Evolutionary conservation across 2,888 invertebrate genomes (phyloP).

Genomic region (Eustalomyia histrio): DNA sequence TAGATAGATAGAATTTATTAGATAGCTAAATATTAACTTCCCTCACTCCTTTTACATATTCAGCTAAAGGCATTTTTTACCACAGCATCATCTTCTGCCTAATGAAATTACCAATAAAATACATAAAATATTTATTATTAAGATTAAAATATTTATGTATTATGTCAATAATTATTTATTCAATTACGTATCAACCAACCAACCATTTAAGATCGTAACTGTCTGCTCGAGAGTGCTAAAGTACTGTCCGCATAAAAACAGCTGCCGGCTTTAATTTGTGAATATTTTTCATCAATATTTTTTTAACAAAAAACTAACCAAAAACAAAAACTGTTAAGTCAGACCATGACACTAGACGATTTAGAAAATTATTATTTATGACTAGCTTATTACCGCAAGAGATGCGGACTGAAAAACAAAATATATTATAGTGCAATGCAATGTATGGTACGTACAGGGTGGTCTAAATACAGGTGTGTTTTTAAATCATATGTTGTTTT

Average conservation of each 20-base stretch:
- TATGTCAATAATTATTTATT: constrained; percentile 62
- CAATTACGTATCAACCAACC: constrained; percentile 55
- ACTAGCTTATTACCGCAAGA: constrained; percentile 33
- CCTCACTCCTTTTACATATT: too few relatives aligned
- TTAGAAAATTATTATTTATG: constrained; percentile 60
- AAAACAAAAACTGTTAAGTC: constrained; percentile 46
- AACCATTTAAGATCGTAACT: constrained; percentile 50
- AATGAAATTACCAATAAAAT: too few relatives aligned
- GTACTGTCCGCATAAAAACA: constrained; percentile 25
- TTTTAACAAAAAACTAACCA: constrained; percentile 13
- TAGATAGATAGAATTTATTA: too few relatives aligned
- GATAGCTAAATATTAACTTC: too few relatives aligned
- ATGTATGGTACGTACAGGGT: constrained; percentile 11
- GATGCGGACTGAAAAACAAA: constrained; percentile 26
- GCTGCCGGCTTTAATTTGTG: constrained; percentile 56
- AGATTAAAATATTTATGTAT: constrained; percentile 45
- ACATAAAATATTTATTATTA: neutral
- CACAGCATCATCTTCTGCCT: too few relatives aligned
- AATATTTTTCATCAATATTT: constrained; percentile 30
- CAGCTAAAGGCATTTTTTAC: too few relatives aligned
- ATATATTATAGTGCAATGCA: constrained; percentile 34
- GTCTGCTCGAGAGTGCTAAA: constrained; percentile 42
- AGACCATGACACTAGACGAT: constrained; percentile 57
- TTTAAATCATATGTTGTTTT: too few relatives aligned
- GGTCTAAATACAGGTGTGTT: too few relatives aligned